Evolutionary conservation across 2,888 invertebrate genomes (phyloP).

Genomic region (Vesta saturnalis): DNA sequence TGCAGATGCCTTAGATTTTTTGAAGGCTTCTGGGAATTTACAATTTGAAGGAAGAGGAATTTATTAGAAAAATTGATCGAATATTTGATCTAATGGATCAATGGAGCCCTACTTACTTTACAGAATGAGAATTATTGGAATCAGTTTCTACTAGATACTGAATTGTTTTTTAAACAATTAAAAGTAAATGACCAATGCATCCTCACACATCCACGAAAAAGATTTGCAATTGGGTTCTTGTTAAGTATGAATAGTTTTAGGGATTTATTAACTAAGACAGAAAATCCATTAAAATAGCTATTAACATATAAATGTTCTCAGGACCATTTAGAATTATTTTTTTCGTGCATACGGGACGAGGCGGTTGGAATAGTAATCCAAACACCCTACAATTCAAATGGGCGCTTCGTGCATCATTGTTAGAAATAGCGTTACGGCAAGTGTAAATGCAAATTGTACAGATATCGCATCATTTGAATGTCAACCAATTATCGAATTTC

Average conservation of each 20-base stretch:
- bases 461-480: neutral
- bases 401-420: neutral
- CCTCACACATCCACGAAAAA: neutral
- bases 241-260: neutral
- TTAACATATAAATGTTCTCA: slow-evolving; percentile 3
- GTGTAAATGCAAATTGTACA: neutral
- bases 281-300: neutral
- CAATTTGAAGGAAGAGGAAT: neutral
- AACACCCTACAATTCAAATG: neutral
- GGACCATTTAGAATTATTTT: neutral
- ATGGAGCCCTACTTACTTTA: neutral
- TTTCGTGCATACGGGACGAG: slow-evolving; percentile 1
- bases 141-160: neutral
- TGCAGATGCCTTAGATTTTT: slow-evolving; percentile 1
- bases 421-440: neutral
- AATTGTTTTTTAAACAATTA: neutral
- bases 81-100: neutral
- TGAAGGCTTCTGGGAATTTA: neutral
- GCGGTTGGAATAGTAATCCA: neutral
- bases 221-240: neutral
- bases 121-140: neutral
- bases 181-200: neutral
- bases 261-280: neutral
- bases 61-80: neutral
- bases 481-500: neutral